phyloP scores from a whole-genome alignment of 1,140 invertebrate genomes.

The Drosophila pandora region DNA sequence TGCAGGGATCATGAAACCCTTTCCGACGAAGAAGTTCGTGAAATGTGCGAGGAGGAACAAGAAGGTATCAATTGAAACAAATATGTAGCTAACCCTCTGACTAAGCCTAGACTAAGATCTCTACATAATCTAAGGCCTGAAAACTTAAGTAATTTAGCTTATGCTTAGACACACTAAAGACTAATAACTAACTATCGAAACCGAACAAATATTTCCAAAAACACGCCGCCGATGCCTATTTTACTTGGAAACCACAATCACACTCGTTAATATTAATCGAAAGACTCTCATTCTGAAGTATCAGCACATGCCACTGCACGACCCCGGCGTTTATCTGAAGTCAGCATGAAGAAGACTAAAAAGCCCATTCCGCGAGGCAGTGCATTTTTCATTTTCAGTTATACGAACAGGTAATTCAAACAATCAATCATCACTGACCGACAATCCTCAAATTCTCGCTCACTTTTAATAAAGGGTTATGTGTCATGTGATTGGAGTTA shows the following conservation, averaged over 20 bases:
- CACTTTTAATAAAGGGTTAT: constrained; percentile 34
- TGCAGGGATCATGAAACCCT: constrained; percentile 88
- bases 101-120: constrained; percentile 40
- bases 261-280: constrained; percentile 69
- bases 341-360: constrained; percentile 93
- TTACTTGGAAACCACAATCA: constrained; percentile 28
- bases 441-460: constrained; percentile 27
- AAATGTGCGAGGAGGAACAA: constrained; percentile 84
- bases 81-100: not conserved
- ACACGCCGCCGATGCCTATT: constrained; percentile 57
- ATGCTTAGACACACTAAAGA: constrained; percentile 49
- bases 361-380: constrained; percentile 97
- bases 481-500: constrained; percentile 51
- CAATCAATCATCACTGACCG: constrained; percentile 34
- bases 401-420: constrained; percentile 92
- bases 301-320: constrained; percentile 86
- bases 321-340: constrained; percentile 95
- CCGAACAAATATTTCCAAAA: constrained; percentile 56
- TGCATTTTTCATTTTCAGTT: constrained; percentile 98
- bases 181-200: constrained; percentile 49
- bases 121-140: constrained; percentile 10
- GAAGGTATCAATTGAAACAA: constrained; percentile 56
- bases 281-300: constrained; percentile 81
- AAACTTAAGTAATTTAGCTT: constrained; percentile 42
- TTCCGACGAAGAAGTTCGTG: constrained; percentile 88